Base-by-base conservation (phyloP, 2,888 invertebrate genomes). In the Platycnemis pennipes region DNA sequence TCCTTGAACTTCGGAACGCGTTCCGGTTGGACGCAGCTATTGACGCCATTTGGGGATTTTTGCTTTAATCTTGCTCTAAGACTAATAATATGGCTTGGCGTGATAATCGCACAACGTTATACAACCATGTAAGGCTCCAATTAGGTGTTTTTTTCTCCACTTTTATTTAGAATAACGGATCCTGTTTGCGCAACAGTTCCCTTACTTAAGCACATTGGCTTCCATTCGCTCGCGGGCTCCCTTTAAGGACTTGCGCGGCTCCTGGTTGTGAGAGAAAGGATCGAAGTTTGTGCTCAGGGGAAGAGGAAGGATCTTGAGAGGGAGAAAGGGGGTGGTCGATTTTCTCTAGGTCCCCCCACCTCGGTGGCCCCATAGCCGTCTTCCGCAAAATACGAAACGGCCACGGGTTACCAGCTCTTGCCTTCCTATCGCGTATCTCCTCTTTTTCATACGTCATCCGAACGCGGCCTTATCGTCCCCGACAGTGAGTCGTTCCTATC, bases 371-470 rank as follows among this genome's bases (percentile, higher is more conserved):
- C 7, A 37, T 37, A 37, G 77, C 13, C 37, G 37, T 77, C 77
- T 77, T n/a, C 37, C 77, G 77, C 3, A 37, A 77, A 77, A 77
- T 37, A 77, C 31, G 77, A 77, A 37, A 77, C 77, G 37, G 77
- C 77, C 77, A 26, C 77, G 26, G 11, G 77, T 77, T 77, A 37
- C 77, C 77, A 26, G 77, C 77, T 31, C 77, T 77, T 77, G 77
- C 77, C 77, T 63, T n/a, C 53, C 53, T 22, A 77, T 37, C 77
- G 77, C 77, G 77, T 77, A 77, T 77, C 77, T 77, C 77, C 77
- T 16, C 37, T 77, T 13, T 37, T 77, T 77, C 77, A 77, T 77
- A 31, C 37, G 77, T 77, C 77, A 77, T 77, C 77, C n/a, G 31
- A 37, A 77, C 37, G 77, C 77, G 31, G 77, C 37, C 77, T 77